Evolutionary conservation across 2,888 invertebrate species (phyloP).

Genomic region (Cantharis rustica): DNA sequence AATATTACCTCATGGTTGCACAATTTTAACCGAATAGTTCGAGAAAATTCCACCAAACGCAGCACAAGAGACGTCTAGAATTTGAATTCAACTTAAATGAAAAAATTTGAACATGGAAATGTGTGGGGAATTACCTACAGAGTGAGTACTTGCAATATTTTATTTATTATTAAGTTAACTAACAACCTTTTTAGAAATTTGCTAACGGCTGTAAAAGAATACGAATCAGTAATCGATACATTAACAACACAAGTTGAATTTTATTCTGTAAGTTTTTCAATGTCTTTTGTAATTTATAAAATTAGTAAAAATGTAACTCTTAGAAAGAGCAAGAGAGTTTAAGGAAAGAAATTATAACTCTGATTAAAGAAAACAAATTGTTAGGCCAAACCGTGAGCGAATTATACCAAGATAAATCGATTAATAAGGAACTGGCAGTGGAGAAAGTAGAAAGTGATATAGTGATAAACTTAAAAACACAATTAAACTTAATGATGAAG

Average conservation of each 20-base stretch:
- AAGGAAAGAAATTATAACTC: constrained; percentile 45
- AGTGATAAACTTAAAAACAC: constrained; percentile 50
- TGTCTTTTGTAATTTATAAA: not conserved
- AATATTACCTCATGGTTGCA: not conserved
- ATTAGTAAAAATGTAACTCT: constrained; percentile 11
- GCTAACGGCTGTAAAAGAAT: constrained; percentile 38
- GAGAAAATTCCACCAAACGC: constrained; percentile 5
- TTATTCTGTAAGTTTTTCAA: constrained; percentile 56
- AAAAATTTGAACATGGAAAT: not conserved
- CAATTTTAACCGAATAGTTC: not conserved
- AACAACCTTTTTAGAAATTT: constrained; percentile 32
- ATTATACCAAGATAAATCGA: constrained; percentile 22
- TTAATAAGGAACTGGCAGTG: constrained; percentile 35
- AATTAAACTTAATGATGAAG: constrained; percentile 50
- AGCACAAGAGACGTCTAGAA: not conserved
- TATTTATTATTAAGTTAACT: not conserved
- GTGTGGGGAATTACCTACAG: not conserved
- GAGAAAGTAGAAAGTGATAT: constrained; percentile 44
- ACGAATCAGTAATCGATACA: constrained; percentile 47
- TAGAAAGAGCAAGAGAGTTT: constrained; percentile 48
- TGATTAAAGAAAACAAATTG: constrained; percentile 52
- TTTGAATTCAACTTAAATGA: constrained; percentile 5
- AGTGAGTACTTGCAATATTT: not conserved
- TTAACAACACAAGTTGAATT: constrained; percentile 60
- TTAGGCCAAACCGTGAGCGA: constrained; percentile 42